phyloP scores from a whole-genome alignment of 2,113 vertebrate species.

The Nettapus auritus region DNA sequence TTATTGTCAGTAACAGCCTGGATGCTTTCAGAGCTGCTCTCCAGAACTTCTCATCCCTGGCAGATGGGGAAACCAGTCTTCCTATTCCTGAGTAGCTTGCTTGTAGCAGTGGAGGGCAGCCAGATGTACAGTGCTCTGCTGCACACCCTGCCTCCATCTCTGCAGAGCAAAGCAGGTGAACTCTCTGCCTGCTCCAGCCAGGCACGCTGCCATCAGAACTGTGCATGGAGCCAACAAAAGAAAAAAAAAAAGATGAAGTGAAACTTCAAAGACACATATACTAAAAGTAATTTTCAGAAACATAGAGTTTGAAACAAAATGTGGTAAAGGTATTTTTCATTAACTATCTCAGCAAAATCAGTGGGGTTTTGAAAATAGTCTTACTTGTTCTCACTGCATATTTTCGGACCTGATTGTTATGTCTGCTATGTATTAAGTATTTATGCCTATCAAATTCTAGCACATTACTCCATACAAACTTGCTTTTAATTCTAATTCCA shows the following conservation, averaged over 20 bases:
- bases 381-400: neutral
- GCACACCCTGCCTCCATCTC: fast-evolving
- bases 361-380: fast-evolving
- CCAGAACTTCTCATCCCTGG: neutral
- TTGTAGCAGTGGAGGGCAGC: neutral
- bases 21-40: neutral
- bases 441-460: neutral
- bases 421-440: too few species aligned
- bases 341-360: neutral
- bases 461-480: neutral
- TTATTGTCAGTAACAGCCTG: neutral
- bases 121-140: neutral
- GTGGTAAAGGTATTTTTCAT: neutral
- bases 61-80: neutral
- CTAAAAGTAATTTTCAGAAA: neutral
- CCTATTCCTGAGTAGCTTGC: neutral
- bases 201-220: fast-evolving
- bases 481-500: neutral
- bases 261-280: neutral
- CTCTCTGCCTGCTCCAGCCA: neutral
- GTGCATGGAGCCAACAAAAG: neutral
- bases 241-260: neutral
- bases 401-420: neutral
- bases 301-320: neutral
- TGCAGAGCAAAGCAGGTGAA: neutral